Conservation (phyloP, 1,140 invertebrate species). For the Sycophaga agraensis region DNA sequence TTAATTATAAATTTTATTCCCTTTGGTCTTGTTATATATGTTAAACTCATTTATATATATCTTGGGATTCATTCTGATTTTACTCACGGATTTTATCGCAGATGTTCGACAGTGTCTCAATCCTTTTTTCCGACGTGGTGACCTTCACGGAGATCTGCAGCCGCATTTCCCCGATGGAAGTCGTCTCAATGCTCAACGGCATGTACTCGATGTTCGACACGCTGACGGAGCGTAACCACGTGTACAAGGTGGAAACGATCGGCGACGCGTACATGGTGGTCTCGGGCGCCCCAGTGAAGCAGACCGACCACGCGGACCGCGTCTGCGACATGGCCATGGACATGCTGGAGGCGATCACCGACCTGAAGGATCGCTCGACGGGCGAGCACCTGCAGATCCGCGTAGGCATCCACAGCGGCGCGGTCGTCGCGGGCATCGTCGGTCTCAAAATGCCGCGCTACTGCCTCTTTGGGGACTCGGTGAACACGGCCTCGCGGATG, state of each 20-base stretch:
- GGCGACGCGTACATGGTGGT: slow-evolving; percentile 98
- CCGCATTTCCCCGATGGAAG: slow-evolving; percentile 92
- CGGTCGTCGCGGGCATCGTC: slow-evolving; percentile 92
- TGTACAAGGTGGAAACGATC: slow-evolving; percentile 97
- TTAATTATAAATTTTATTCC: too few relatives aligned
- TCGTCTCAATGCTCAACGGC: slow-evolving; percentile 94
- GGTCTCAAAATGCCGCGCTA: slow-evolving; percentile 95
- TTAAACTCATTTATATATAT: background rate
- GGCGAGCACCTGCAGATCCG: slow-evolving; percentile 85
- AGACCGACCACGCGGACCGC: slow-evolving; percentile 86
- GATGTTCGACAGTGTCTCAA: slow-evolving; percentile 92
- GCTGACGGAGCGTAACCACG: slow-evolving; percentile 86
- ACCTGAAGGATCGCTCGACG: slow-evolving; percentile 88
- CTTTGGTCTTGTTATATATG: too few relatives aligned
- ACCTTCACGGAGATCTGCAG: slow-evolving; percentile 96
- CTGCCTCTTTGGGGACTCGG: slow-evolving; percentile 90
- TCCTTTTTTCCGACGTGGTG: slow-evolving; percentile 95
- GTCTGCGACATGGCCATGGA: slow-evolving; percentile 96
- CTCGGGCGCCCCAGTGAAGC: slow-evolving; percentile 88
- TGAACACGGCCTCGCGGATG: slow-evolving; percentile 90
- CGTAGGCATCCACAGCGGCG: slow-evolving; percentile 86
- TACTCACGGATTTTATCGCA: background rate
- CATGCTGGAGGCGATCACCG: slow-evolving; percentile 90
- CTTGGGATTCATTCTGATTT: too few relatives aligned
- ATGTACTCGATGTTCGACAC: slow-evolving; percentile 94